Evolutionary conservation across 2,888 invertebrate species (phyloP).

Genomic region (Diplolepis rosae): DNA sequence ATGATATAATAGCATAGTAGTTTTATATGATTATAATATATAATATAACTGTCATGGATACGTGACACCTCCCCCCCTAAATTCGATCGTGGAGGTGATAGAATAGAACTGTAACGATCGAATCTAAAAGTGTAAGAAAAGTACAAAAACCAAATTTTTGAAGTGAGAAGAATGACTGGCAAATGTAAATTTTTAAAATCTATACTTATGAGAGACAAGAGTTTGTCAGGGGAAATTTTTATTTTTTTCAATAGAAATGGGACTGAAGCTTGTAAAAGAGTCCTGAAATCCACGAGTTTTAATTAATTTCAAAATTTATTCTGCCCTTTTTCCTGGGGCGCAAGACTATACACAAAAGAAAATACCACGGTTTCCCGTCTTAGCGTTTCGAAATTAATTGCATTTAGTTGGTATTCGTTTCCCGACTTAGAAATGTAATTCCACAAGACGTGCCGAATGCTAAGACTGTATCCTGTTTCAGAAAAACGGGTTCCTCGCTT

Average conservation of each 20-base stretch:
- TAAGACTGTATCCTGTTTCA: neutral
- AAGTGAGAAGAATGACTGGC: too few species aligned
- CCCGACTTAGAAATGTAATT: neutral
- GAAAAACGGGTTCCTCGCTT: neutral
- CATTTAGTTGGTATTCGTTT: slow-evolving; percentile 4
- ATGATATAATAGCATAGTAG: too few species aligned
- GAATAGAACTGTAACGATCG: too few species aligned
- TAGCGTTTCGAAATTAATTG: neutral
- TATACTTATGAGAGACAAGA: neutral
- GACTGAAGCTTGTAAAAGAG: neutral
- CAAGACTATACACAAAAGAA: neutral
- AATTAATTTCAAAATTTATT: slow-evolving; percentile 4
- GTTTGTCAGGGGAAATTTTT: neutral
- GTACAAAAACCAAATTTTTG: too few species aligned
- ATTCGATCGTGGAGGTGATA: too few species aligned
- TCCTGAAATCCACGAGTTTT: slow-evolving; percentile 1
- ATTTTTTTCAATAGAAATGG: neutral
- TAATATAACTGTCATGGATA: too few species aligned
- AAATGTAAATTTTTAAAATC: too few species aligned
- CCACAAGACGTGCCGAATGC: neutral
- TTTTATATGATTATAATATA: too few species aligned
- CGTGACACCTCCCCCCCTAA: too few species aligned
- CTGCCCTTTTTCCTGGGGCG: neutral
- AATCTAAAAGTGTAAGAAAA: too few species aligned
- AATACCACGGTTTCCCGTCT: neutral